Conservation (phyloP, 1,140 invertebrate species). For the Plutomurus gul region DNA sequence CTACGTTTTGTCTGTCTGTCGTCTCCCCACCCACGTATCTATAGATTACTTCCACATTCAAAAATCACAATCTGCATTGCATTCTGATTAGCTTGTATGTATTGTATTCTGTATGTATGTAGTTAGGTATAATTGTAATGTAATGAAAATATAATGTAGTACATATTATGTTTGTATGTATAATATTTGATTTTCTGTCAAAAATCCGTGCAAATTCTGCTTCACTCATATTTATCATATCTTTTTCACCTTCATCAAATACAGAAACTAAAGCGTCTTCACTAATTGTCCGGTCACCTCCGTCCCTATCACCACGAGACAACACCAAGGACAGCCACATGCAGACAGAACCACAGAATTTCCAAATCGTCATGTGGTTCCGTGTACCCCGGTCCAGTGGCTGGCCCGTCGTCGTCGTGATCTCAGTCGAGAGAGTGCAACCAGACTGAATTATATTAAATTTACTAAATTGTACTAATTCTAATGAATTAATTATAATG, state of each 20-base stretch:
- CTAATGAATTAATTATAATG: no score
- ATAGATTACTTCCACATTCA: constrained; percentile 24
- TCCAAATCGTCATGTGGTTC: no score
- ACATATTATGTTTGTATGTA: not conserved
- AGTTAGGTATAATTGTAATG: constrained; percentile 29
- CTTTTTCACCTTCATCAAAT: no score
- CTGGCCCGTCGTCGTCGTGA: no score
- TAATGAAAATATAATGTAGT: constrained; percentile 30
- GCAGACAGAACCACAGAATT: not conserved
- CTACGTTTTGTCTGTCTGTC: not conserved
- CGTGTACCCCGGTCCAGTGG: no score
- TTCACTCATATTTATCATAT: constrained; percentile 21
- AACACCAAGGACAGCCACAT: not conserved
- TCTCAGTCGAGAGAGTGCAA: no score
- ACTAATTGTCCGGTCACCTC: not conserved
- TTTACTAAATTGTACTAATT: not conserved
- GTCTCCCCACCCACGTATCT: constrained; percentile 4
- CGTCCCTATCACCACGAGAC: not conserved
- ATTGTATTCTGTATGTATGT: not conserved
- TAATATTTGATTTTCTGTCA: constrained; percentile 24
- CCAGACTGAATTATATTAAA: not conserved
- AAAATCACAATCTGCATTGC: constrained; percentile 25
- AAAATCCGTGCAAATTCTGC: constrained; percentile 23
- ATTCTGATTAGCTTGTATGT: constrained; percentile 22
- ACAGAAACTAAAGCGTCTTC: constrained; percentile 19